phyloP scores from a whole-genome alignment of 2,797 vertebrate genomes.

The Heliangelus exortis region DNA sequence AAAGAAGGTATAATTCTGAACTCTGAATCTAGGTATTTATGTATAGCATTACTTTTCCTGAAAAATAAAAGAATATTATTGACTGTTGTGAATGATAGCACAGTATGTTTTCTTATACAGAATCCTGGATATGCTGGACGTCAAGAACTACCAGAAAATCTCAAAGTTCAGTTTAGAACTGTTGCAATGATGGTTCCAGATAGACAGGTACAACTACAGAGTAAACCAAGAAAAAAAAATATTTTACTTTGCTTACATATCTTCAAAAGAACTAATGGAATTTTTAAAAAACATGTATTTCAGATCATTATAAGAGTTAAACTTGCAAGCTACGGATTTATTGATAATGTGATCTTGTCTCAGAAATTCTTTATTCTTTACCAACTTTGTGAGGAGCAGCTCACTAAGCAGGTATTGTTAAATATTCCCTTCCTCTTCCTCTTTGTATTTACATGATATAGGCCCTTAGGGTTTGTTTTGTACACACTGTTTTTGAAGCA shows the following conservation, averaged over 20 bases:
- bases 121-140: conserved; percentile 84
- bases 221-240: neutral
- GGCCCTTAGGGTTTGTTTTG: neutral
- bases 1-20: neutral
- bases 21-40: neutral
- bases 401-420: conserved; percentile 80
- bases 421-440: neutral
- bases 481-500: neutral
- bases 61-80: neutral
- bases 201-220: conserved; percentile 73
- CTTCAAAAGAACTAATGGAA: neutral
- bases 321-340: conserved; percentile 82
- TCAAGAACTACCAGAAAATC: conserved; percentile 82
- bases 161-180: conserved; percentile 79
- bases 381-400: conserved; percentile 82
- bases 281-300: conserved; percentile 48
- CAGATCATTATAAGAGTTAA: conserved; percentile 85
- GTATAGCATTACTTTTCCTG: neutral
- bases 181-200: conserved; percentile 85
- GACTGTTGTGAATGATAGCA: neutral
- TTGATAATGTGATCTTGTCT: conserved; percentile 78
- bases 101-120: conserved; percentile 56
- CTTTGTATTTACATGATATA: neutral
- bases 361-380: conserved; percentile 84
- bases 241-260: neutral